phyloP scores from a whole-genome alignment of 2,797 vertebrate genomes.

The Nasua narica region DNA sequence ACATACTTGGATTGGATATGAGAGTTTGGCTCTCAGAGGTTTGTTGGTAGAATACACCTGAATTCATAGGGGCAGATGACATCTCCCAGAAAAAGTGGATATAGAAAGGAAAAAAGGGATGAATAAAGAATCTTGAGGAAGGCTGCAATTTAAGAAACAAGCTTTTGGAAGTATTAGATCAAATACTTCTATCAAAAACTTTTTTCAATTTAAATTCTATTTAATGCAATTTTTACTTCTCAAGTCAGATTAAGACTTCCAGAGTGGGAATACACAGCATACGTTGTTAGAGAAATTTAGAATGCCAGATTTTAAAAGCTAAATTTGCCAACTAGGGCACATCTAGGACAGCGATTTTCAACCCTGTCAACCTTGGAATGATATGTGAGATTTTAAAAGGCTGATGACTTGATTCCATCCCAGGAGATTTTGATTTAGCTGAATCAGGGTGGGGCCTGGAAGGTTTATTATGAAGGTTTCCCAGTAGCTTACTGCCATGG shows the following conservation, averaged over 20 bases:
- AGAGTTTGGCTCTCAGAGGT: background rate
- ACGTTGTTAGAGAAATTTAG: background rate
- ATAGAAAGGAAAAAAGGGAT: background rate
- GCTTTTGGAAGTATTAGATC: background rate
- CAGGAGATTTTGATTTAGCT: background rate
- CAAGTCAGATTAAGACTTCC: background rate
- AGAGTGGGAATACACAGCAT: background rate
- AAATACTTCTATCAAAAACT: background rate
- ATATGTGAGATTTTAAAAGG: background rate
- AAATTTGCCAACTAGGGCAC: background rate
- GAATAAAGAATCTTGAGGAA: background rate
- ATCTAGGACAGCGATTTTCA: background rate
- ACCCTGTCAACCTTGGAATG: background rate
- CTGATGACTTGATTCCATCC: background rate
- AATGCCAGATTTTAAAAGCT: background rate
- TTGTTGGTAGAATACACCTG: background rate
- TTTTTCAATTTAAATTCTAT: background rate
- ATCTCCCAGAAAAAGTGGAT: background rate
- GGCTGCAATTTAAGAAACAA: background rate
- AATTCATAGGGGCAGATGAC: background rate
- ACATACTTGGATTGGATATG: background rate
- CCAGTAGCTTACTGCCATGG: background rate
- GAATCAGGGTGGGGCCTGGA: background rate
- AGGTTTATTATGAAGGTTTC: background rate
- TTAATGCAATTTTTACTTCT: background rate